Evolutionary conservation across 37 sponge, comb jelly and placozoan species (phyloP), one percentile per base, ranked within the genome.

Genomic region (Chondrilla cf. caribensis): DNA sequence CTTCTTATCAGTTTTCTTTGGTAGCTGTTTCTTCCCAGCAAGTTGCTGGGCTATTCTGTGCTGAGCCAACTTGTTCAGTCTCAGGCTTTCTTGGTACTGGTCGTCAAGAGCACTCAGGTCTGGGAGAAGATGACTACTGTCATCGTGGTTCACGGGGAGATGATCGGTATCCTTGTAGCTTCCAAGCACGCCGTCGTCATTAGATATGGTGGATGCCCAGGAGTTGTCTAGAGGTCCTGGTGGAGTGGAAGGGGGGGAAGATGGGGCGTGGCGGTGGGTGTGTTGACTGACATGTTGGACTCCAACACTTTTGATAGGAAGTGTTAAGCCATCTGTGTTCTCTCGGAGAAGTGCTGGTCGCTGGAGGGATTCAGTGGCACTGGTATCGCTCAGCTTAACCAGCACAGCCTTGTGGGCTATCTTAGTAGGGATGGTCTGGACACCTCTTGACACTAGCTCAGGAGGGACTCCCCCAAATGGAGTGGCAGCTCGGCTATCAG

Each of bases 101-200:
- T 73, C 76, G 40, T 73, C 76, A 40, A 73, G 41, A n/a, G 76
- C 44, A 39, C 76, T 73, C 41, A 73, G 76, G 76, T 73, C 76
- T n/a, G n/a, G n/a, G 32, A 33, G 32, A 4, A 18, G 35, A 1
- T 26, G 68, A 29, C 68, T 17, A 1, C 33, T 29, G 44, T 73
- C 43, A 15, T 18, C 76, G 15, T 38, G 24, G 38, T 19, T 4
- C 37, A n/a, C 31, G 6, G 22, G 8, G 18, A n/a, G 8, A 7
- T n/a, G 64, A 29, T n/a, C 15, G 7, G 4, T 15, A 62, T 62
- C 64, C 5, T 6, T 7, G 22, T n/a, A n/a, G 64, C 29, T n/a
- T 7, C 29, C 29, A n/a, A 62, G 64, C 64, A 7, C 18, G 7
- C 7, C 29, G 22, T 28, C 29, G 4, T 62, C 64, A 62, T n/a